These are phyloP conservation scores for Drosophila repleta DNA, from an alignment of 1,140 invertebrate species.

Conservation along the genomic window DNA sequence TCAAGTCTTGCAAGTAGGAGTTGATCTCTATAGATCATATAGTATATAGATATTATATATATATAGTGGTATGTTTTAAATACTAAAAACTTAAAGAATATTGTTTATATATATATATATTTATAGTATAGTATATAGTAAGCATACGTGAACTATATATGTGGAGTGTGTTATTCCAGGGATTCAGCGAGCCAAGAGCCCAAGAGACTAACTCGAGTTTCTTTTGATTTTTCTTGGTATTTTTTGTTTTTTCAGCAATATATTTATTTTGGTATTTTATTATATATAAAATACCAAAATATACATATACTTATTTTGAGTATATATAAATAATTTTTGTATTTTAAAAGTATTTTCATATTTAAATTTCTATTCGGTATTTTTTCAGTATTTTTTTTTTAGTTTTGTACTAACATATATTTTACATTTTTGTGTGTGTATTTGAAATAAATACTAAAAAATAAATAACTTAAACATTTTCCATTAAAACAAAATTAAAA, in stretches of 20 bases:
- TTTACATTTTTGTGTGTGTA: constrained; percentile 83
- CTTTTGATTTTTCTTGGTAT: no score
- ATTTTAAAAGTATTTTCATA: no score
- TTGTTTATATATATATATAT: no score
- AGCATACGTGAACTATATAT: no score
- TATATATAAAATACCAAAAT: no score
- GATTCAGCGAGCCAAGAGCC: no score
- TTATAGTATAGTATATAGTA: no score
- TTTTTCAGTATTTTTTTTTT: constrained; percentile 30
- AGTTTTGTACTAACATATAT: constrained; percentile 68
- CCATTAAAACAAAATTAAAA: constrained; percentile 35
- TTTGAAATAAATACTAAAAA: constrained; percentile 49
- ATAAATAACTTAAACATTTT: constrained; percentile 9
- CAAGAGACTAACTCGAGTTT: no score
- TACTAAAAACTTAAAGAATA: constrained; percentile 20
- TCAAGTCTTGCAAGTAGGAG: constrained; percentile 31
- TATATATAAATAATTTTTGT: constrained; percentile 3
- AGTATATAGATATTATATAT: constrained; percentile 10
- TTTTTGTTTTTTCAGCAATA: no score
- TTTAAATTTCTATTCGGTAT: neutral
- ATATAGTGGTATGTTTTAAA: constrained; percentile 25
- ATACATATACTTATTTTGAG: neutral
- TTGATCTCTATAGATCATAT: constrained; percentile 10
- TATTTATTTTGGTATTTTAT: no score
- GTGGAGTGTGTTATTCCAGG: no score